Percentiles rank a stretch among this genome's conserved stretches.
phyloP scores from a whole-genome alignment of 1,140 invertebrate genomes.

The Capitella teleta region DNA sequence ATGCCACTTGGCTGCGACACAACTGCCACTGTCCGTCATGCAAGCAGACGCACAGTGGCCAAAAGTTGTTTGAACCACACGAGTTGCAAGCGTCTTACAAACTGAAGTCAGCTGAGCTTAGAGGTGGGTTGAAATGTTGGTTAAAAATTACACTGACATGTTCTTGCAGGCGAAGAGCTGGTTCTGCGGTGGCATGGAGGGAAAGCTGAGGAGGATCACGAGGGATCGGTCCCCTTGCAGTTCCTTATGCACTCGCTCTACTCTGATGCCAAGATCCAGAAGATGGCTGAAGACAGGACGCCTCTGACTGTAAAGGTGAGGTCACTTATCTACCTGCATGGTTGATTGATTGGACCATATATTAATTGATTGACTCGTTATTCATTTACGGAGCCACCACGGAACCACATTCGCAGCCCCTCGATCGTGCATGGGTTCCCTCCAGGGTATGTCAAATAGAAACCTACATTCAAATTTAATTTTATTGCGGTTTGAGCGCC shows the following conservation, averaged over 20 bases:
- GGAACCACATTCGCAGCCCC: no score
- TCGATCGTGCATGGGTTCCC: no score
- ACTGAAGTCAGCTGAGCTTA: not conserved
- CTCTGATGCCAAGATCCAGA: not conserved
- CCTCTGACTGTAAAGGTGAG: not conserved
- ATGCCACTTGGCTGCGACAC: constrained; percentile 14
- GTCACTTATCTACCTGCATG: no score
- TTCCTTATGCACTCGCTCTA: not conserved
- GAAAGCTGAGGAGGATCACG: not conserved
- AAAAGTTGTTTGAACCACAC: constrained; percentile 9
- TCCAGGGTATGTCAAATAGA: no score
- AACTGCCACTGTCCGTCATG: constrained; percentile 17
- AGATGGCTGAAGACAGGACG: not conserved
- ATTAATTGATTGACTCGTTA: no score
- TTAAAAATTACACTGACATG: not conserved
- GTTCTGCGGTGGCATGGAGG: not conserved
- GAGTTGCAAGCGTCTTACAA: not conserved
- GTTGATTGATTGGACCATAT: no score
- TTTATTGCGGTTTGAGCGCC: no score
- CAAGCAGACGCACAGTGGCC: constrained; percentile 14
- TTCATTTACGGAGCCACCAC: no score
- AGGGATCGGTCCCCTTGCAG: not conserved
- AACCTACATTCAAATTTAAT: no score
- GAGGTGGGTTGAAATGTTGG: not conserved
- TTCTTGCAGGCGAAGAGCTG: not conserved